phyloP scores from a whole-genome alignment of 2,797 vertebrate species.

The Selene dorsalis region DNA sequence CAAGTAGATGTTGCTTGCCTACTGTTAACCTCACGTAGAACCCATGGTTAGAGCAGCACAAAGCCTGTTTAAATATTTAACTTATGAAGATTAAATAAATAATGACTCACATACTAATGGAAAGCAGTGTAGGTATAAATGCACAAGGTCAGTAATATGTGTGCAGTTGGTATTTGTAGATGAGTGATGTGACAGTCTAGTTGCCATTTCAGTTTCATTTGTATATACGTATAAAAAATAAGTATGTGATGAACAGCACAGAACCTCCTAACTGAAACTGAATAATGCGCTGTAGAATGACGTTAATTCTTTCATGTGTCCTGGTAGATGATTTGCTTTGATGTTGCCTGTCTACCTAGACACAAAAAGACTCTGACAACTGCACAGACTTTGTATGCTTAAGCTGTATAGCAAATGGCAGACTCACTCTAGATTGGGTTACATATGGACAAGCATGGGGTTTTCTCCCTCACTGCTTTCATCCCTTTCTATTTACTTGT shows the following conservation, averaged over 20 bases:
- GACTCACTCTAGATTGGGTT: conserved; percentile 22
- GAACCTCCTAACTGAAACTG: background rate
- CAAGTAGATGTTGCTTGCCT: background rate
- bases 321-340: background rate
- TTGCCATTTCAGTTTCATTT: conserved; percentile 4
- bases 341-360: conserved; percentile 20
- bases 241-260: background rate
- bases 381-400: conserved; percentile 9
- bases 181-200: background rate
- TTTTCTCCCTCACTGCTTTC: conserved; percentile 32
- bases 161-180: conserved; percentile 16
- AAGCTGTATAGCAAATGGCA: conserved; percentile 6
- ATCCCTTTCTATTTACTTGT: conserved; percentile 67
- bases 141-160: conserved; percentile 1
- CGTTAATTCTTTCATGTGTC: conserved; percentile 15
- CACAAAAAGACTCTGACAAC: background rate
- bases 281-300: background rate
- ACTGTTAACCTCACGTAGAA: background rate
- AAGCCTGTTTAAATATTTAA: conserved; percentile 36
- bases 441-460: background rate
- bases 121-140: conserved; percentile 1
- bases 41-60: background rate
- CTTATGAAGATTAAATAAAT: background rate
- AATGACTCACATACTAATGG: background rate
- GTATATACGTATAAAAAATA: background rate